Percentiles rank a stretch among this genome's conserved stretches.
Conservation (phyloP, 2,113 vertebrate species). For the Noturus placidus region DNA sequence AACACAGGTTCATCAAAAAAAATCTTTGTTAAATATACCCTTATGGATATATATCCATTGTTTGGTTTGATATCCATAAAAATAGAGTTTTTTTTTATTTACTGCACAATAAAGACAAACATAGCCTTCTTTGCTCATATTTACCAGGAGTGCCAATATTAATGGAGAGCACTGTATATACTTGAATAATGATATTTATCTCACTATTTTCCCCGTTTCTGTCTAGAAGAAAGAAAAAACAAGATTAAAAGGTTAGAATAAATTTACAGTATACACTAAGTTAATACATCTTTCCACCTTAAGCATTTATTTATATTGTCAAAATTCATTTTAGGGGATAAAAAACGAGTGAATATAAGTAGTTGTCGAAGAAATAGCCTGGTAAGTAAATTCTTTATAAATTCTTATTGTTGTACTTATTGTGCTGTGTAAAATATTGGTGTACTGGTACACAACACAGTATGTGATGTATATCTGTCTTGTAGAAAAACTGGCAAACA, state of each 20-base stretch:
- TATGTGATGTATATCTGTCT: constrained; percentile 17
- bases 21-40: too few relatives aligned
- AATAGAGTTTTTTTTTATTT: too few relatives aligned
- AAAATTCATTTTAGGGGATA: constrained; percentile 62
- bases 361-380: constrained; percentile 57
- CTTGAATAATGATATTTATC: not conserved
- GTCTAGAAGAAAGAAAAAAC: constrained; percentile 43
- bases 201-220: not conserved
- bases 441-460: not conserved
- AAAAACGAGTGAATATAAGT: constrained; percentile 72
- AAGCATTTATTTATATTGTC: not conserved
- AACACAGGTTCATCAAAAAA: too few relatives aligned
- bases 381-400: constrained; percentile 62
- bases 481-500: constrained; percentile 66
- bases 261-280: not conserved
- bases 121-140: too few relatives aligned
- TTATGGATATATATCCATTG: too few relatives aligned
- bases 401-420: not conserved
- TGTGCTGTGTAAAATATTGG: not conserved
- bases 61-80: too few relatives aligned
- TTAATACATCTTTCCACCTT: not conserved
- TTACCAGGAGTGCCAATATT: too few relatives aligned
- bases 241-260: constrained; percentile 60
- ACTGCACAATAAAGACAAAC: too few relatives aligned
- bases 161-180: not conserved